phyloP scores from a whole-genome alignment of 1,140 invertebrate species.

The Colletes gigas region DNA sequence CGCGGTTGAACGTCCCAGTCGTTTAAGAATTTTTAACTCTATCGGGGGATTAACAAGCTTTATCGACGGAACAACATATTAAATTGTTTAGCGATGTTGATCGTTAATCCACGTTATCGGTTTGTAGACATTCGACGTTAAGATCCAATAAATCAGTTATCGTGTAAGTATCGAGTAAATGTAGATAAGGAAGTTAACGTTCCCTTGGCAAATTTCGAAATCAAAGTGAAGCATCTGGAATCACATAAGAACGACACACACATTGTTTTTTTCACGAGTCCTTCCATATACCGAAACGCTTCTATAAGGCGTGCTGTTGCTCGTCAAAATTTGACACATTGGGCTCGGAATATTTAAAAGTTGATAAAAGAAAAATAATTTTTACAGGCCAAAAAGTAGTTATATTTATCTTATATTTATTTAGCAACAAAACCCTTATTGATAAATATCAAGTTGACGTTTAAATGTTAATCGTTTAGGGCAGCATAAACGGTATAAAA shows the following conservation, averaged over 20 bases:
- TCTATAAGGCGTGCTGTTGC: no score
- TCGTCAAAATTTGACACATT: no score
- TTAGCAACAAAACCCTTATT: no score
- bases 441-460: no score
- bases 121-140: background rate
- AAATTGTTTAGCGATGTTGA: constrained; percentile 22
- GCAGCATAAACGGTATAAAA: background rate
- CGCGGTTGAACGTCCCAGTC: background rate
- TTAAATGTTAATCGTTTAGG: no score
- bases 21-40: background rate
- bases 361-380: no score
- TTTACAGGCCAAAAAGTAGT: no score
- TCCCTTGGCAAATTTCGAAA: constrained; percentile 19
- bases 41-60: background rate
- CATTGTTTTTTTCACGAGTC: background rate
- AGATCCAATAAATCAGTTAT: constrained; percentile 39
- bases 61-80: constrained; percentile 21
- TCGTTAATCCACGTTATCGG: constrained; percentile 21
- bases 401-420: no score
- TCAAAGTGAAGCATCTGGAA: background rate
- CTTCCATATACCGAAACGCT: background rate
- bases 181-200: constrained; percentile 21
- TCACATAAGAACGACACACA: background rate
- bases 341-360: no score
- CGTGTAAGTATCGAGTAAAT: background rate